phyloP scores from a whole-genome alignment of 2,113 vertebrate species.

The Ammodytes dubius region DNA sequence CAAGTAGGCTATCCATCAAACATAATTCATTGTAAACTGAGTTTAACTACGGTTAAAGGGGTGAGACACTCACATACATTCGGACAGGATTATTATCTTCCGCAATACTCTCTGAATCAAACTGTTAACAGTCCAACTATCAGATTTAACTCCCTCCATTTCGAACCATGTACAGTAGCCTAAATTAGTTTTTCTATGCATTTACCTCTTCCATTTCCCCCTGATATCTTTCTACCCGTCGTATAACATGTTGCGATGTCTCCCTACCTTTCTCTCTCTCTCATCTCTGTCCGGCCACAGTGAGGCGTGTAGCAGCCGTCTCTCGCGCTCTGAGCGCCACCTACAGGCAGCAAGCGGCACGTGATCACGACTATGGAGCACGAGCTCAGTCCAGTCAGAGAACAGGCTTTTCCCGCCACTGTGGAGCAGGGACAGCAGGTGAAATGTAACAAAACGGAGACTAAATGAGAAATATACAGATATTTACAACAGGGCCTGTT shows the following conservation, averaged over 20 bases:
- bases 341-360: constrained; percentile 74
- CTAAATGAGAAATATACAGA: background rate
- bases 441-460: constrained; percentile 15
- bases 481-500: background rate
- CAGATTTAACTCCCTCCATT: background rate
- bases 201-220: background rate
- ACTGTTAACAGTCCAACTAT: background rate
- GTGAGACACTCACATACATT: background rate
- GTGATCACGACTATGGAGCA: background rate
- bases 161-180: constrained; percentile 1
- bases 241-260: no score
- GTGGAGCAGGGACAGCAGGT: constrained; percentile 7
- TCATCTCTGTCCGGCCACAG: constrained; percentile 26
- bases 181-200: background rate
- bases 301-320: constrained; percentile 49
- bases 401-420: constrained; percentile 12
- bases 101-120: background rate
- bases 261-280: background rate
- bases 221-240: background rate
- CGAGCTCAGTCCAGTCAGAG: background rate
- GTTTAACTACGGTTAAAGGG: background rate
- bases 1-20: background rate
- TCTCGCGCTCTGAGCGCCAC: constrained; percentile 83
- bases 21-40: background rate
- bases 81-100: no score